Percentiles rank a stretch among this genome's conserved stretches.
Conservation (phyloP, 2,113 vertebrate species). For the Deroptyus accipitrinus region DNA sequence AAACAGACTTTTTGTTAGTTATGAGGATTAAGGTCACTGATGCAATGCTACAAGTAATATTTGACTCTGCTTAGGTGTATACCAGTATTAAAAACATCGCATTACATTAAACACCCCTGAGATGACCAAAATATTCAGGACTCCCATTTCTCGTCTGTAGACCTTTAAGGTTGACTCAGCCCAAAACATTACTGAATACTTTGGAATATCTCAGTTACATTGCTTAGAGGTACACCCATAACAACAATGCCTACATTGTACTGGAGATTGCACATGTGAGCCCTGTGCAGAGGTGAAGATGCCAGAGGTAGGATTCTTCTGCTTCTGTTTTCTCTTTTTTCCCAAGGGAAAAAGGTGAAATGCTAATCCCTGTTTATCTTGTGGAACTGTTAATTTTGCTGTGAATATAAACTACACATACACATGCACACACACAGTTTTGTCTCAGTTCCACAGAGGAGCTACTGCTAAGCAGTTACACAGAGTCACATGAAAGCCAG, state of each 20-base stretch:
- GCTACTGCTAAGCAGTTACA: not conserved
- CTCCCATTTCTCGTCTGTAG: not conserved
- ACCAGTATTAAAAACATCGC: not conserved
- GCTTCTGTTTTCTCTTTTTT: not conserved
- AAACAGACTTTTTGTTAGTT: not conserved
- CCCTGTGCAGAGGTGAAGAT: not conserved
- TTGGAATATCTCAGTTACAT: not conserved
- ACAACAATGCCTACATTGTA: not conserved
- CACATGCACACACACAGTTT: not conserved
- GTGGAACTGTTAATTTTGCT: not conserved
- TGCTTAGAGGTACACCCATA: not conserved
- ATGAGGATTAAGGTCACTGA: not conserved
- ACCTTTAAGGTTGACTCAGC: not conserved
- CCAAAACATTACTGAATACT: not conserved
- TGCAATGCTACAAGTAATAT: not conserved
- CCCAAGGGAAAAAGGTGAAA: not conserved
- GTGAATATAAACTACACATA: not conserved
- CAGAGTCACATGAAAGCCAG: not conserved
- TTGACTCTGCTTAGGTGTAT: not conserved
- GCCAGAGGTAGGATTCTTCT: not conserved
- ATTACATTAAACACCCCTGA: fast-evolving
- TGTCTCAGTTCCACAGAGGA: not conserved
- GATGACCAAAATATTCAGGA: not conserved
- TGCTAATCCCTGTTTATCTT: not conserved
- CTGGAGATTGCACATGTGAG: not conserved